Evolutionary conservation across 2,113 vertebrate genomes (phyloP), one percentile per base, ranked within the genome.

Genomic region (Epinephelus moara): DNA sequence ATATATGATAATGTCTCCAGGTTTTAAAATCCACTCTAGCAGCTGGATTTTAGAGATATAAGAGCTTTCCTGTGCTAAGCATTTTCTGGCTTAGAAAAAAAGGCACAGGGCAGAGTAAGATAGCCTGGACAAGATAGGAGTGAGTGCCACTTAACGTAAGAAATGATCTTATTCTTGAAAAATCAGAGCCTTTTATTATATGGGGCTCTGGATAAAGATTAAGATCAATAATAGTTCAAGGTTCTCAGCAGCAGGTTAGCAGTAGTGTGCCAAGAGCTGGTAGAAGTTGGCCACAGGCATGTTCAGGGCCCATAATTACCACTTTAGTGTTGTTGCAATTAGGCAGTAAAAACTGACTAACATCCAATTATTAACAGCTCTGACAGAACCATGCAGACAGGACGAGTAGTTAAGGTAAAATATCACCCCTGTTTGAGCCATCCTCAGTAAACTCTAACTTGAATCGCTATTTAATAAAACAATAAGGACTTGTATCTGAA

Each of bases 181-280:
- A 15, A 53, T 23, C 25, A 11, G 42, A 10, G 37, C 19, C 40
- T 49, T 80, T 72, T 42, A 70, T 37, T 6, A 70, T 50, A 21
- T 61, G 33, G 7, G 42, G 50, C 66, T 63, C n/a, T 27, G 27
- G 40, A 59, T 74, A 37, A 78, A 77, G 40, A 78, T 53, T 80
- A 18, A 74, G n/a, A 82, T 86, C 50, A 50, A 82, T 84, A 68
- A 53, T 53, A 88, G 78, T 50, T 78, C 3, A 74, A 60, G 42
- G 45, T 60, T 76, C 52, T 76, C 33, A 60, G 63, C 50, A 47
- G 25, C 23, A 71, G 42, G 56, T 53, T 64, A 63, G 56, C 17
- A 21, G 63, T 50, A 50, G 55, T 37, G 19, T 70, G 69, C 70
- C 50, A 61, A 50, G 64, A 61, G 52, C 14, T 84, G 52, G 33